Base-by-base conservation (phyloP, 2,888 invertebrate genomes). In the Falcaria lacertinaria region DNA sequence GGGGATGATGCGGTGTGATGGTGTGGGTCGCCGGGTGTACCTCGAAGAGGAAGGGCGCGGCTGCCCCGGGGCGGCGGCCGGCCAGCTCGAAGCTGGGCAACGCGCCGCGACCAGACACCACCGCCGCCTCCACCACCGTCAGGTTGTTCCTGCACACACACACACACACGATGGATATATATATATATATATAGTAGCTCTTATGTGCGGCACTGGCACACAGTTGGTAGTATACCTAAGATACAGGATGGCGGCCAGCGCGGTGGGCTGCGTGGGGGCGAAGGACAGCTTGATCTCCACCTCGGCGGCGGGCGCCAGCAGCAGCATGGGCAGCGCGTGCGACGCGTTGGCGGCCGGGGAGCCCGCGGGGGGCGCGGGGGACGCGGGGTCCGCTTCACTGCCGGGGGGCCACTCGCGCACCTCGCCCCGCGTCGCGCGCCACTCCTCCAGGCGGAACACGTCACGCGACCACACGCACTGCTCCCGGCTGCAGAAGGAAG, bases 41-140 rank as follows among this genome's bases (percentile, higher is more conserved):
- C 82, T 98, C 97, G 70, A 98, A 97, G 32, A 94, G 80, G 16
- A 98, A 82, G 4, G 97, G 94, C 14, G 93, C 91, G 36, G 80
- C 65, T 2, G 94, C 93, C 6, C 96, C 96, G 0, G 97, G 95
- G 44, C 93, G 93, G n/a, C 95, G 92, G 66, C 96, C 97, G 15
- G 94, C 97, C 64, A 98, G 94, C 66, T 95, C 95, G 77, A 99
- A 94, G 74, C 95, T 93, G 2, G 98, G 97, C 56, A 92, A 86
- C 1, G 96, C 97, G 13, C 98, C 97, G 68, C 94, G 93, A 0
- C 97, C 98, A 44, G 92, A 92, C 48, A 99, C 80, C 68, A 94
- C 92, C 17, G 98, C 90, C 2, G 94, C 93, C 80, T 99, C 98
- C 67, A 98, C 79, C 32, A 97, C 93, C 0, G 98, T 99, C 67